Base-by-base conservation (phyloP, 2,888 invertebrate genomes). In the Harpalus rubripes region DNA sequence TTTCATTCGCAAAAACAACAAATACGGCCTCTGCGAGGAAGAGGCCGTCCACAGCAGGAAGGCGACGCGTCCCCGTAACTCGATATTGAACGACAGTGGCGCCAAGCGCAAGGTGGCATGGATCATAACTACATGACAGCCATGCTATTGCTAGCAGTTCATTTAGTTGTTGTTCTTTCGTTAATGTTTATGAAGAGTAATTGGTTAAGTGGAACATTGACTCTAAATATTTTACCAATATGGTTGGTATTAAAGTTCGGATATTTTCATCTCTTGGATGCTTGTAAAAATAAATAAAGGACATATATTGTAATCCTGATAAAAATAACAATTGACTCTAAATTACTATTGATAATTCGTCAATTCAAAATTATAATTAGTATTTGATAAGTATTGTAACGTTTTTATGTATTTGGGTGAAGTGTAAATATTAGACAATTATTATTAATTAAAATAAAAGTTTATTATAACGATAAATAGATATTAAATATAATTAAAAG, bases 1-100 rank as follows among this genome's bases (percentile, higher is more conserved):
- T 68, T 39, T 41, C 68, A 7, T 68, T 68, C 16, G 68, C 68
- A 74, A 74, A 74, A 74, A 74, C 72, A 74, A 74, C 72, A 68
- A 68, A 68, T 16, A 39, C 41, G 68, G 15, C 15, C 26, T 4
- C 7, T 12, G 18, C 65, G 68, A 68, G 41, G 68, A 39, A 41
- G 39, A 68, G 68, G 39, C 39, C 41, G 18, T n/a, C 39, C 26
- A 22, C 32, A 32, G 68, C 72, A 74, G 72, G 72, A 52, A 74
- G 72, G 44, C 52, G 72, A 18, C 72, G 52, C 68, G 16, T 74
- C 52, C 0, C 18, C 10, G 72, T 41, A 74, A 74, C 44, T 44
- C 72, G 72, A 74, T 44, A 74, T 44, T 18, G 44, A 44, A 41
- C 41, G 52, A 74, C 72, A 44, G 44, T 74, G 72, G 72, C 72